phyloP scores from a whole-genome alignment of 2,888 invertebrate species.

The Apamea epomidion region DNA sequence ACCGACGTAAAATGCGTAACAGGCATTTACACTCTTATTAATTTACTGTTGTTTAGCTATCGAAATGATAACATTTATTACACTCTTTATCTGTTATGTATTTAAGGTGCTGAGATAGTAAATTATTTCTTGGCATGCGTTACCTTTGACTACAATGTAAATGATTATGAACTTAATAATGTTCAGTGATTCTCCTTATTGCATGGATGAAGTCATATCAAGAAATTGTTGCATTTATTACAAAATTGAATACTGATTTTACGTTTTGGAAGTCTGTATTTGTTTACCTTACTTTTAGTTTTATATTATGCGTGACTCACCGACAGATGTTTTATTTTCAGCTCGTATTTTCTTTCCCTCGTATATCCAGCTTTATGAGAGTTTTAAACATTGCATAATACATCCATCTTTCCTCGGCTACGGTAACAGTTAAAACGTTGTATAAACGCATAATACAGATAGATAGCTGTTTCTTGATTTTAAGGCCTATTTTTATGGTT shows the following conservation, averaged over 20 bases:
- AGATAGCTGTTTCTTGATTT: conserved; percentile 45
- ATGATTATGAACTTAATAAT: conserved; percentile 23
- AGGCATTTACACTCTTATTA: conserved; percentile 75
- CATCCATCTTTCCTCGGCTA: conserved; percentile 76
- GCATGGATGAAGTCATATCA: conserved; percentile 29
- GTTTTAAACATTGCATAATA: conserved; percentile 83
- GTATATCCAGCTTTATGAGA: conserved; percentile 83
- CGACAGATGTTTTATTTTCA: conserved; percentile 85
- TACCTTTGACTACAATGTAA: conserved; percentile 23
- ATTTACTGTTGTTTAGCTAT: conserved; percentile 73
- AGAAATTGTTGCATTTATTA: conserved; percentile 63
- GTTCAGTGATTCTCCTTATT: conserved; percentile 5
- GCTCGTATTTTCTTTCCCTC: conserved; percentile 78
- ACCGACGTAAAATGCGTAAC: conserved; percentile 78
- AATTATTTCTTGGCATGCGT: conserved; percentile 52
- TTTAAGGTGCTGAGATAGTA: conserved; percentile 60
- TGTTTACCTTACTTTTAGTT: conserved; percentile 82
- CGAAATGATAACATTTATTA: conserved; percentile 68
- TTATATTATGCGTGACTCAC: conserved; percentile 81
- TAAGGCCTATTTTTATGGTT: conserved; percentile 46
- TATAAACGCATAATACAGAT: conserved; percentile 40
- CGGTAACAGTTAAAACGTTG: conserved; percentile 72
- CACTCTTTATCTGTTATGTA: conserved; percentile 59
- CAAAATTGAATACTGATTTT: conserved; percentile 67
- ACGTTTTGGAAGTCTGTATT: conserved; percentile 75